Conservation (phyloP, 92 coral and sea anemone genomes). For the Plumapathes pennacea region DNA sequence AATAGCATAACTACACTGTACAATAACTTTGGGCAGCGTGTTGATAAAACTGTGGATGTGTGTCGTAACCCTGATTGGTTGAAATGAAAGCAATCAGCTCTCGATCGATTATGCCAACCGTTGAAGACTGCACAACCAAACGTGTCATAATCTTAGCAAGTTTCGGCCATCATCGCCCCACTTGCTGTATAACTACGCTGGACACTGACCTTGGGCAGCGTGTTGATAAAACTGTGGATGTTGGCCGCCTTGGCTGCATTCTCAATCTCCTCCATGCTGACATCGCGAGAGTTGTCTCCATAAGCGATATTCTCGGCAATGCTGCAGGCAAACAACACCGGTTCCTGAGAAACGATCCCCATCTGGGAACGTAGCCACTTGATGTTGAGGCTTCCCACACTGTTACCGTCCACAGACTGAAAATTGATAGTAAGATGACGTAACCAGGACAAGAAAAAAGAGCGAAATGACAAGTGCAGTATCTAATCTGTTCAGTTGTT, state of each 20-base stretch:
- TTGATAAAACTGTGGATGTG: slow-evolving; percentile 91
- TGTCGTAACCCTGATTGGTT: no score
- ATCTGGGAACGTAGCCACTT: slow-evolving; percentile 89
- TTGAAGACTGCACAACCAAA: no score
- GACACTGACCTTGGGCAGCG: slow-evolving; percentile 81
- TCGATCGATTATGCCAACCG: no score
- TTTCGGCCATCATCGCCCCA: no score
- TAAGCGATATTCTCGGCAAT: slow-evolving; percentile 93
- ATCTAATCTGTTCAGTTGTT: no score
- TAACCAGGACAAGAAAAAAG: no score
- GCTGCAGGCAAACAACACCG: slow-evolving; percentile 84
- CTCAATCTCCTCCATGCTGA: slow-evolving; percentile 75
- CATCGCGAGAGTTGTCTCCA: slow-evolving; percentile 81
- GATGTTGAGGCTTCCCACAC: slow-evolving; percentile 73
- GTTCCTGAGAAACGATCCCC: slow-evolving; percentile 94
- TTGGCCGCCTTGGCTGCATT: slow-evolving; percentile 86
- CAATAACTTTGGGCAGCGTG: slow-evolving; percentile 82
- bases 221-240: slow-evolving; percentile 86
- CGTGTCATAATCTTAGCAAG: no score
- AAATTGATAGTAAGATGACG: background rate
- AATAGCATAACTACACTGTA: background rate
- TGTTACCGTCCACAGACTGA: slow-evolving; percentile 74
- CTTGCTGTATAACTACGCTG: background rate
- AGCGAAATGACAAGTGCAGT: no score
- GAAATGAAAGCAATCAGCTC: no score